Conservation (phyloP, 2,113 vertebrate genomes). For the Microcebus jonahi region DNA sequence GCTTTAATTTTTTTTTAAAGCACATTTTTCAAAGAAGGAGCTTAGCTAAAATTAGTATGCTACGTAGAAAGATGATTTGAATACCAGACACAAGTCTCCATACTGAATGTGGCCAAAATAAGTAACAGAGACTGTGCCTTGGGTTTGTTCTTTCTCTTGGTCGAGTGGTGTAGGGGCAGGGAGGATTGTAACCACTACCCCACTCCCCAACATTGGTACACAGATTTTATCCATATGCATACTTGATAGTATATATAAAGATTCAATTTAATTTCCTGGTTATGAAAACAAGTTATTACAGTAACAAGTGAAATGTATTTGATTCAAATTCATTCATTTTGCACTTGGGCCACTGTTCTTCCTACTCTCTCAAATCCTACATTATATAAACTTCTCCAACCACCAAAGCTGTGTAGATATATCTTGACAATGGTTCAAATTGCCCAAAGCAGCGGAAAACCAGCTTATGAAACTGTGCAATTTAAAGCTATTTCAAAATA, state of each 20-base stretch:
- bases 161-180: background rate
- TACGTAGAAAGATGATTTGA: slow-evolving; percentile 83
- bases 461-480: background rate
- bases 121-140: background rate
- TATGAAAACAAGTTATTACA: background rate
- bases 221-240: background rate
- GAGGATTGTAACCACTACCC: background rate
- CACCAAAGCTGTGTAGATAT: background rate
- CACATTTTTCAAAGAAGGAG: slow-evolving; percentile 84
- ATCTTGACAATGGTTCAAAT: background rate
- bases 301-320: background rate
- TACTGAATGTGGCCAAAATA: slow-evolving; percentile 70
- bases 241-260: background rate
- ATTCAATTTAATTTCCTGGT: slow-evolving; percentile 28
- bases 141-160: background rate
- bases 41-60: slow-evolving; percentile 88
- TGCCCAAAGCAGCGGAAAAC: background rate
- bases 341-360: background rate
- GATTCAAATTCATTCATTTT: slow-evolving; percentile 31
- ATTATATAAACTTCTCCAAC: background rate
- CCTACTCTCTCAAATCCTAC: background rate
- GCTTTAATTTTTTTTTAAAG: slow-evolving; percentile 82
- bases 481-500: background rate
- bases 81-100: slow-evolving; percentile 83
- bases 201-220: background rate